Conservation (phyloP, 2,888 invertebrate genomes). For the Drosophila neutralis region DNA sequence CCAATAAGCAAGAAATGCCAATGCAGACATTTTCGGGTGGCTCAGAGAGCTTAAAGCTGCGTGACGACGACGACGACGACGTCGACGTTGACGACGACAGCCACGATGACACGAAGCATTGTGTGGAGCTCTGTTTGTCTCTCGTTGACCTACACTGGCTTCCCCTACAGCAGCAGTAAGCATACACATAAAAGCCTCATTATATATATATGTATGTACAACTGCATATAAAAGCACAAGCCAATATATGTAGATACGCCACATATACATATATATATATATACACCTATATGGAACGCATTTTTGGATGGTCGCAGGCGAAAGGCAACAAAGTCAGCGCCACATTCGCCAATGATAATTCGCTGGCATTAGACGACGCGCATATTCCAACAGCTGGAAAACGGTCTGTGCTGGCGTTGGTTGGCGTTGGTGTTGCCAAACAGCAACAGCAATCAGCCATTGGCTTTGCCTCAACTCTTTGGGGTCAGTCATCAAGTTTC, state of each 20-base stretch:
- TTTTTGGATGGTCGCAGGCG: slow-evolving; percentile 54
- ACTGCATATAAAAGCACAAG: slow-evolving; percentile 21
- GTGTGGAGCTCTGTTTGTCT: slow-evolving; percentile 49
- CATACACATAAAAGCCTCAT: slow-evolving; percentile 22
- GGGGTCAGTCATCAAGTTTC: slow-evolving; percentile 27
- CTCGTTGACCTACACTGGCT: slow-evolving; percentile 68
- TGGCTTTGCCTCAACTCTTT: slow-evolving; percentile 17
- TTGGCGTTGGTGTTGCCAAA: slow-evolving; percentile 4
- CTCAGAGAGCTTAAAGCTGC: slow-evolving; percentile 42
- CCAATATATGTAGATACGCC: slow-evolving; percentile 3
- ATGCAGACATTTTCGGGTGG: slow-evolving; percentile 32
- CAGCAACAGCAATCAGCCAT: slow-evolving; percentile 17
- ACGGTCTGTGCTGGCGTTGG: slow-evolving; percentile 4
- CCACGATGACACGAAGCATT: slow-evolving; percentile 31
- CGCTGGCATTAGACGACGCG: slow-evolving; percentile 78
- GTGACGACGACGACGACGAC: slow-evolving; percentile 18
- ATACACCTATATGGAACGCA: slow-evolving; percentile 54
- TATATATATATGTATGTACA: slow-evolving; percentile 12
- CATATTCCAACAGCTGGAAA: slow-evolving; percentile 39
- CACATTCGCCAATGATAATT: slow-evolving; percentile 77
- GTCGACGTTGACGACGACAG: slow-evolving; percentile 6
- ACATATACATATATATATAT: not conserved
- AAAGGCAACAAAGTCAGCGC: slow-evolving; percentile 60
- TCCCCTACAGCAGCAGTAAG: slow-evolving; percentile 41
- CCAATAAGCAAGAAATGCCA: slow-evolving; percentile 30